phyloP scores from a whole-genome alignment of 1,140 invertebrate species.

The Bombus confusus region DNA sequence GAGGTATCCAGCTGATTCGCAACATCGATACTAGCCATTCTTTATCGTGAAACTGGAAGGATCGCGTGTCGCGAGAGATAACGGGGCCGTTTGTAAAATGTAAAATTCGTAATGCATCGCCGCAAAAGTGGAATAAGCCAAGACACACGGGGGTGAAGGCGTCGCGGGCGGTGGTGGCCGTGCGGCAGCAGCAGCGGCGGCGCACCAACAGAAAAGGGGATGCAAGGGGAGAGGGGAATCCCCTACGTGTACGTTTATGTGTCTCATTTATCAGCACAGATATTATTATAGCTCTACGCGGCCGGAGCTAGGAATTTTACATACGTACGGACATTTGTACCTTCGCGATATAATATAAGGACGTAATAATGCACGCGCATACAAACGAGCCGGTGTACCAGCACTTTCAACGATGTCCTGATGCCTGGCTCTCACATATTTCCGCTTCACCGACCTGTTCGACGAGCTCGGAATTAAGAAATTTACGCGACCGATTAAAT shows the following conservation, averaged over 20 bases:
- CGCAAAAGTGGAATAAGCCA: conserved; percentile 80
- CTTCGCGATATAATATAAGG: conserved; percentile 80
- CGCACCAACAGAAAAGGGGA: conserved; percentile 51
- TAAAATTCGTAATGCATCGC: conserved; percentile 82
- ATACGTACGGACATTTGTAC: conserved; percentile 81
- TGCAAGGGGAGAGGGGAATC: conserved; percentile 65
- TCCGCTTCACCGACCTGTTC: conserved; percentile 18
- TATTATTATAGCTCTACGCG: conserved; percentile 80
- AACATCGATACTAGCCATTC: conserved; percentile 54
- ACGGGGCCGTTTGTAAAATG: conserved; percentile 80
- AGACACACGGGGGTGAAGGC: conserved; percentile 70
- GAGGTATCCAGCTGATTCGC: background rate
- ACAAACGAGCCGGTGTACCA: conserved; percentile 66
- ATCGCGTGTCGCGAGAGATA: conserved; percentile 79
- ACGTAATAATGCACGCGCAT: conserved; percentile 78
- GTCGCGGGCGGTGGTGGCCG: conserved; percentile 13
- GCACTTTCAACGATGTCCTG: conserved; percentile 49
- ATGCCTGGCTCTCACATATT: conserved; percentile 26
- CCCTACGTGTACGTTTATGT: conserved; percentile 80
- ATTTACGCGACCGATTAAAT: conserved; percentile 29
- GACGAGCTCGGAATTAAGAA: conserved; percentile 16
- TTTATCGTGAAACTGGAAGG: conserved; percentile 74
- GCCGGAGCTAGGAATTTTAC: conserved; percentile 80
- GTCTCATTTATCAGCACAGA: conserved; percentile 81
- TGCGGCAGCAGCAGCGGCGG: conserved; percentile 22